Evolutionary conservation across 2,797 vertebrate genomes (phyloP).

Genomic region (Sebastes kiyomatsui): DNA sequence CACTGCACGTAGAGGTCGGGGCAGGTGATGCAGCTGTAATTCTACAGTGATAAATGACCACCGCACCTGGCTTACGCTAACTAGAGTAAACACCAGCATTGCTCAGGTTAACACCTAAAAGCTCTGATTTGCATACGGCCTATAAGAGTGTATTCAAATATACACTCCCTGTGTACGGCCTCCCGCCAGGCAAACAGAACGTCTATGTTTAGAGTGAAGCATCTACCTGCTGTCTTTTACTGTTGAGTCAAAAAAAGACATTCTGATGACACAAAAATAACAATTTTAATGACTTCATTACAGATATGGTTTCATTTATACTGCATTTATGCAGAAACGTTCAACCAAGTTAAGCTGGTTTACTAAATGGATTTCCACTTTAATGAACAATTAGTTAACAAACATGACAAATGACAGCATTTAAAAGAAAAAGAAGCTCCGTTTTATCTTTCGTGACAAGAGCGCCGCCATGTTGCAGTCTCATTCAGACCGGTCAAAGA

Average conservation of each 20-base stretch:
- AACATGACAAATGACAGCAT: too few relatives aligned
- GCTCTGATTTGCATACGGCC: slow-evolving; percentile 65
- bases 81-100: slow-evolving; percentile 61
- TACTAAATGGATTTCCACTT: too few relatives aligned
- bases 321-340: not conserved
- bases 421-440: too few relatives aligned
- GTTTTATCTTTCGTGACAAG: too few relatives aligned
- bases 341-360: too few relatives aligned
- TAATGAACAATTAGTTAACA: too few relatives aligned
- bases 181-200: slow-evolving; percentile 34
- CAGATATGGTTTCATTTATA: not conserved
- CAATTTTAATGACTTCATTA: not conserved
- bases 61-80: slow-evolving; percentile 63
- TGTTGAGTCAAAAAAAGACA: not conserved
- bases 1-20: slow-evolving; percentile 10
- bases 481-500: too few relatives aligned
- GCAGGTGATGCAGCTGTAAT: slow-evolving; percentile 49
- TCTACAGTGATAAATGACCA: slow-evolving; percentile 49
- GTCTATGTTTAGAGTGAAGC: slow-evolving; percentile 36
- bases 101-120: slow-evolving; percentile 71
- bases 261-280: not conserved
- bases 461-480: too few relatives aligned
- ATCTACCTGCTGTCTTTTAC: not conserved
- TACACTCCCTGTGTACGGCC: not conserved
- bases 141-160: slow-evolving; percentile 68